Evolutionary conservation across 2,888 invertebrate genomes (phyloP), one percentile per base, ranked within the genome.

Genomic region (Synanthedon tipuliformis): DNA sequence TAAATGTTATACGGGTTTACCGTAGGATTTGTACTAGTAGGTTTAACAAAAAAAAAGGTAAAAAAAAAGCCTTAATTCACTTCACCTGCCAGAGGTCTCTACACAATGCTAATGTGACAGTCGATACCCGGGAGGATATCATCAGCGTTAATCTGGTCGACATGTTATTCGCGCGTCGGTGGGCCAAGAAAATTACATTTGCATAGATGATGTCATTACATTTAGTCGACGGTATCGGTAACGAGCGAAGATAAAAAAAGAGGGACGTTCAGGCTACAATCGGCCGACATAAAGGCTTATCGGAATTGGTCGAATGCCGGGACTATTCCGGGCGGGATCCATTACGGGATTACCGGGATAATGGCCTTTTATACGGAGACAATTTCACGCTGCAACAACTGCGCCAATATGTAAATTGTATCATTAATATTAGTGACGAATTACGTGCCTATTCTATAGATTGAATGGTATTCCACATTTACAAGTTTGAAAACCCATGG

Each of bases 341-440:
- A 65, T 71, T 67, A 69, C 63, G 61, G 61, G 69, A 69, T 69
- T 68, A 68, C 64, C 55, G 59, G 60, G 61, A 59, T 66, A 61
- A 64, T 60, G 56, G 64, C 59, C 61, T 63, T 62, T 61, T 64
- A 64, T 64, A 60, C 59, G 52, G 52, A 53, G 52, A 54, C 60
- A 52, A 54, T 56, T 54, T 55, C 56, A 52, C 56, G 52, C 49
- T 52, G 56, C 50, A 54, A 58, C 59, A 56, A 58, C 59, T 49
- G 18, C 23, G 49, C 18, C 49, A 49, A 45, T 45, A 45, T 45
- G 45, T 45, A 45, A 45, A 45, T 45, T 13, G 45, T 45, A 15
- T 45, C 45, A 15, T 45, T 45, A 45, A 45, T 45, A 12, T 12
- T 45, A 13, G 45, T 13, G 45, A 15, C 15, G 45, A 34, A 34